Base-by-base conservation (phyloP, 2,113 vertebrate species). In the Chamaetylas fuelleborni region DNA sequence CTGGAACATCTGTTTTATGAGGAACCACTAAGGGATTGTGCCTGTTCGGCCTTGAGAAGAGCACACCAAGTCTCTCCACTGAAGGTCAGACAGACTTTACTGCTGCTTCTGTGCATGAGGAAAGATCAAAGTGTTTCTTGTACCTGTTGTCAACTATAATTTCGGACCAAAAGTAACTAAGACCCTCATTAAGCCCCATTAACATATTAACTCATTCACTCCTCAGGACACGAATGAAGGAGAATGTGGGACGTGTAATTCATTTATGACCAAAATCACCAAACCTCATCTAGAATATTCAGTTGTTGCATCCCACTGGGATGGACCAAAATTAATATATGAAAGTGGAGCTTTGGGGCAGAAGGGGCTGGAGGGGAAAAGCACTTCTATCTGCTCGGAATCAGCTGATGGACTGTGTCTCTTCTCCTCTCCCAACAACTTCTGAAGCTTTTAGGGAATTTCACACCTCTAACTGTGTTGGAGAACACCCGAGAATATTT, bases 391-490 rank as follows among this genome's bases (percentile, higher is more conserved):
- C 36, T 66, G 4, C 7, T 88, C 51, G 28, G 24, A 64, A 61
- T 64, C 9, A 9, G 7, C 17, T 2, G 0, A 19, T 28, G 15
- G 22, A n/a, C 12, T 51, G 1, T 33, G 36, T 24, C 10, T 58
- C 23, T 58, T 6, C 9, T 42, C 6, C 12, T 58, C 5, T 66
- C 28, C 19, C 8, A 22, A 12, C 8, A 9, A 13, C 12, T 58
- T 81, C 10, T 50, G 33, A 45, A n/a, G 28, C 2, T 15, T 51
- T 58, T 28, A 17, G 10, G 28, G 15, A 38, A 18, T 4, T 33
- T 43, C 19, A 15, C 0, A 0, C 12, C 8, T 81, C 10, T 36
- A 24, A 1, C 15, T n/a, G 15, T 38, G 2, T 38, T 81, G 45
- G 28, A 66, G 23, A 38, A 45, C 10, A 81, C 6, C 12, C 66